Base-by-base conservation (phyloP, 2,888 invertebrate genomes). In the Spisula subtruncata region DNA sequence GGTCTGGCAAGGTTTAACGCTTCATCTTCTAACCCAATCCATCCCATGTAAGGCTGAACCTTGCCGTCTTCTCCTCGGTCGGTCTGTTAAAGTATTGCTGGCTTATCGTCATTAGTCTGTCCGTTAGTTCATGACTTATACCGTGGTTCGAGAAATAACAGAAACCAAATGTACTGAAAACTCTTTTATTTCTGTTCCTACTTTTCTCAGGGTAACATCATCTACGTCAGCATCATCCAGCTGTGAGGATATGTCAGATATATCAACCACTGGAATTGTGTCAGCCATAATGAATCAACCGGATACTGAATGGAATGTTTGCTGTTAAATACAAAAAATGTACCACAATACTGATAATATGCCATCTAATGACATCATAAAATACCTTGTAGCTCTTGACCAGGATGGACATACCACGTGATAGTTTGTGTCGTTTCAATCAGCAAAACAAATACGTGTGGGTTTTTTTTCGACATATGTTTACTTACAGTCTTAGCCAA, bases 131-230 rank as follows among this genome's bases (percentile, higher is more conserved):
- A 25, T 85, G 54, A n/a, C 84, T 60, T 16, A 93, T 83, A 1
- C 93, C 93, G 46, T 93, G 93, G 56, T 93, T 93, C 48, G 88
- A 92, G n/a, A 93, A 41, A 79, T 93, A 93, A 60, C 91, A 90
- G 75, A 93, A 93, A 14, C 93, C 92, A 18, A 83, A 81, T 18
- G 84, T 81, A n/a, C 87, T 87, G 71, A 93, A 56, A n/a, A 4
- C 56, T 29, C 25, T 29, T 75, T 75, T 8, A 35, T 75, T 75
- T 75, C 29, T 6, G 20, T 29, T 29, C 75, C 75, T 1, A 35
- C 29, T 35, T 75, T 25, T 18, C 16, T 35, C 14, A 75, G 20
- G 1, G 25, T 6, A 25, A 18, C 6, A 29, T 25, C 75, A 29
- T 25, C 32, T 29, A 35, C 29, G 10, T 75, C 35, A 25, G 16